A percentile compares a stretch with the other conserved stretches of the same genome.
Conservation (phyloP, 2,888 invertebrate genomes). For the Dynastes hyllus region DNA sequence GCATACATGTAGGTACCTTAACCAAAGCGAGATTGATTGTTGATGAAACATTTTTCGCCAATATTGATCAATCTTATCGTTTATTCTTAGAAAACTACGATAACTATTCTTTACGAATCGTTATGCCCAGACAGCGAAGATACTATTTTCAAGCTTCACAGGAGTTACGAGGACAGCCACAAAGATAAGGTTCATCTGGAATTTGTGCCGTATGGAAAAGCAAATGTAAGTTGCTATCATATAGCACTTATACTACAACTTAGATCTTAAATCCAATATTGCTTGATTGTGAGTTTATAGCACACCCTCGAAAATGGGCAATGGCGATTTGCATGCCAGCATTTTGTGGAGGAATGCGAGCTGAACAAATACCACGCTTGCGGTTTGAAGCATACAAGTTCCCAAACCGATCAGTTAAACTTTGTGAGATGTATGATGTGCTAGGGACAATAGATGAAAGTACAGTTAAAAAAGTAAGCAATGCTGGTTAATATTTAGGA, state of each 20-base stretch:
- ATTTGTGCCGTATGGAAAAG: conserved; percentile 74
- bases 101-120: conserved; percentile 69
- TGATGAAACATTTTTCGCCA: too few species aligned
- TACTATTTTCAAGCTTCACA: conserved; percentile 70
- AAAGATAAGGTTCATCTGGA: conserved; percentile 57
- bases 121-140: conserved; percentile 72
- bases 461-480: not conserved
- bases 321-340: conserved; percentile 71
- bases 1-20: too few species aligned
- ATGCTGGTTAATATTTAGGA: too few species aligned
- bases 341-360: conserved; percentile 71
- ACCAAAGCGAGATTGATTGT: too few species aligned
- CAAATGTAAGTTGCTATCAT: conserved; percentile 67
- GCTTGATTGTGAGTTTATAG: conserved; percentile 3
- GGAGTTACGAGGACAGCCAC: conserved; percentile 60
- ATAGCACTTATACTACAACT: not conserved
- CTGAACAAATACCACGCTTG: conserved; percentile 73
- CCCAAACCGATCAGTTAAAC: conserved; percentile 56
- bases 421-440: conserved; percentile 69
- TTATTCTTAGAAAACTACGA: conserved; percentile 8
- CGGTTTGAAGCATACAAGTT: conserved; percentile 66
- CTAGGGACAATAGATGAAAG: not conserved
- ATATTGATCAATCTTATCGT: not conserved
- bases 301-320: conserved; percentile 52
- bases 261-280: too few species aligned